Conservation (phyloP, 2,113 vertebrate genomes). For the Siphamia tubifer region DNA sequence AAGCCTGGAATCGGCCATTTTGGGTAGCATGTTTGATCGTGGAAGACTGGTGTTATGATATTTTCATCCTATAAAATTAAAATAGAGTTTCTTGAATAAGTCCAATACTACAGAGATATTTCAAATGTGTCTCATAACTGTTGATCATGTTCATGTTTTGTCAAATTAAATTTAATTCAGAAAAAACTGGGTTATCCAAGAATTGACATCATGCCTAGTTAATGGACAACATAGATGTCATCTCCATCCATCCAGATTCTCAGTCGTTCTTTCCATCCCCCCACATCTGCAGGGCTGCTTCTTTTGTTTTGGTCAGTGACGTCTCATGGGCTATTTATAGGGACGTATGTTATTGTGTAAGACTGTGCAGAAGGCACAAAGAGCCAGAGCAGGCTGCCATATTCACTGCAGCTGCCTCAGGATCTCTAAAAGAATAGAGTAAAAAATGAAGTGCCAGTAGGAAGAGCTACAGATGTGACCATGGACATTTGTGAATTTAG, state of each 20-base stretch:
- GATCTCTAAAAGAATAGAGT: background rate
- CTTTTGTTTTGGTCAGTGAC: conserved; percentile 58
- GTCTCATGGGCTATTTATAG: conserved; percentile 69
- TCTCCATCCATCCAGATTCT: conserved; percentile 13
- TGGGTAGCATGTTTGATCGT: conserved; percentile 17
- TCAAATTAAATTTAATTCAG: background rate
- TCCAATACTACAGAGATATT: too few relatives aligned
- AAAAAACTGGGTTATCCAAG: background rate
- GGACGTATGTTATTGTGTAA: conserved; percentile 54
- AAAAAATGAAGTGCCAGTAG: background rate
- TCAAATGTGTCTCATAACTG: background rate
- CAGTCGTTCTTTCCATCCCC: conserved; percentile 35
- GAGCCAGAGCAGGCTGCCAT: conserved; percentile 3
- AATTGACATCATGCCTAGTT: background rate
- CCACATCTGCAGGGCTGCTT: conserved; percentile 55
- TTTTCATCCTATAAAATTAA: background rate
- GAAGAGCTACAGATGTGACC: background rate
- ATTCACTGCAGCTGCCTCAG: conserved; percentile 1
- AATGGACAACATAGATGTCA: background rate
- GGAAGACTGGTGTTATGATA: background rate
- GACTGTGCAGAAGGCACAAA: conserved; percentile 42
- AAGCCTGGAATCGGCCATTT: conserved; percentile 44
- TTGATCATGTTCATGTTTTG: background rate
- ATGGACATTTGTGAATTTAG: background rate
- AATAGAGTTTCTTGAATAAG: background rate